A percentile compares a stretch with the other conserved stretches of the same genome.
These are phyloP conservation scores for Microplitis deprimator DNA, from an alignment of 2,888 invertebrate genomes.

Conservation along the genomic window DNA sequence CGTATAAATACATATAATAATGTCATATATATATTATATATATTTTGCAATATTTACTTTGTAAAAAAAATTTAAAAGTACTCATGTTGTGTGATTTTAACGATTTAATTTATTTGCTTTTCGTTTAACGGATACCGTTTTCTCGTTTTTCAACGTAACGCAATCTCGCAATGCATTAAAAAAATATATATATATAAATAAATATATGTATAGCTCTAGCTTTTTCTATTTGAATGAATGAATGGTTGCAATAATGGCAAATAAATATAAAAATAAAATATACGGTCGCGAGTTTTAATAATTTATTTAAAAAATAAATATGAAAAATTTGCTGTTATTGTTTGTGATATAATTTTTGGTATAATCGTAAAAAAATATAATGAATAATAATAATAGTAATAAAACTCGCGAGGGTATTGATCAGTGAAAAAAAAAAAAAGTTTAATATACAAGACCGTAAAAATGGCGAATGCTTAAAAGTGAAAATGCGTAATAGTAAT, in stretches of 20 bases:
- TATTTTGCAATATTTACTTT: conserved; percentile 36
- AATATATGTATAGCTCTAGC: conserved; percentile 27
- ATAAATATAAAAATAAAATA: conserved; percentile 11
- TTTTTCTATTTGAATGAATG: conserved; percentile 42
- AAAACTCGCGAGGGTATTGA: not conserved
- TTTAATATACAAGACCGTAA: not conserved
- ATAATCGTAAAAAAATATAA: not conserved
- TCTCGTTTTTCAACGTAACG: conserved; percentile 14
- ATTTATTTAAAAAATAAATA: conserved; percentile 3
- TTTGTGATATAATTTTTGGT: not conserved
- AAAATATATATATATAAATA: not conserved
- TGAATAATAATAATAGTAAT: no score
- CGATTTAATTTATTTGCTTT: conserved; percentile 8
- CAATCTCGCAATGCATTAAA: conserved; percentile 24
- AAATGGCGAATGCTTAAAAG: conserved; percentile 46
- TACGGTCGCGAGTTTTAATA: conserved; percentile 9
- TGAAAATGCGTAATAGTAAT: conserved; percentile 46
- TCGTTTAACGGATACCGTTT: not conserved
- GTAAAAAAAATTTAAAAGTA: conserved; percentile 30
- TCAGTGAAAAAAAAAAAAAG: not conserved
- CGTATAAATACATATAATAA: conserved; percentile 17
- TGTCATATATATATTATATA: conserved; percentile 1
- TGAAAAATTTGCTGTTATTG: conserved; percentile 2
- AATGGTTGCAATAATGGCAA: conserved; percentile 29
- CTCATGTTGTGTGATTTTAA: conserved; percentile 19